Conservation (phyloP, 2,113 vertebrate species). For the Eclectus roratus region DNA sequence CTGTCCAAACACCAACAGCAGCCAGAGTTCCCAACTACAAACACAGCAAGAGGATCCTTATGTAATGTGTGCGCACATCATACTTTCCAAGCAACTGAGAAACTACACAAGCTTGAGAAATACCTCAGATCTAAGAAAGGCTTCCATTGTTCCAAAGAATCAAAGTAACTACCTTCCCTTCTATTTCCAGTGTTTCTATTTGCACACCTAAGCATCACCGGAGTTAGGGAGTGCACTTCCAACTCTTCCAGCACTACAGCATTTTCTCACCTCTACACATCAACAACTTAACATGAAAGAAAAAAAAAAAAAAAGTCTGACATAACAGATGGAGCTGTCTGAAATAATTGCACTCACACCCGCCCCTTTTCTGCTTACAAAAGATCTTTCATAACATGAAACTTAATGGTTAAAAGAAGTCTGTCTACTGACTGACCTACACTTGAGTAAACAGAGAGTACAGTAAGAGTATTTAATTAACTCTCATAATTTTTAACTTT, state of each 20-base stretch:
- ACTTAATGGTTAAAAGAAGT: slow-evolving; percentile 33
- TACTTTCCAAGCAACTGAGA: neutral
- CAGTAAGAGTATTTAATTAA: neutral
- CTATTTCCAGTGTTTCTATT: neutral
- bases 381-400: slow-evolving; percentile 22
- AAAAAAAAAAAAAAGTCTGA: neutral
- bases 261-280: slow-evolving; percentile 13
- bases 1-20: neutral
- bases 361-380: neutral
- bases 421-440: neutral
- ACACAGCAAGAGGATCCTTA: neutral
- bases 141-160: neutral
- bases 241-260: neutral
- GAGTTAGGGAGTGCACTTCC: neutral
- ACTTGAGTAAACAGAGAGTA: slow-evolving; percentile 5
- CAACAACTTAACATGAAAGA: neutral
- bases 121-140: neutral
- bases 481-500: neutral
- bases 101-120: neutral
- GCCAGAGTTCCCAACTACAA: neutral
- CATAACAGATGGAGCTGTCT: slow-evolving; percentile 26
- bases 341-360: neutral
- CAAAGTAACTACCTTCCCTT: neutral
- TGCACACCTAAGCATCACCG: neutral
- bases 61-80: accelerated